Base-by-base conservation (phyloP, 1,140 invertebrate species). In the Zaprionus kolodkinae region DNA sequence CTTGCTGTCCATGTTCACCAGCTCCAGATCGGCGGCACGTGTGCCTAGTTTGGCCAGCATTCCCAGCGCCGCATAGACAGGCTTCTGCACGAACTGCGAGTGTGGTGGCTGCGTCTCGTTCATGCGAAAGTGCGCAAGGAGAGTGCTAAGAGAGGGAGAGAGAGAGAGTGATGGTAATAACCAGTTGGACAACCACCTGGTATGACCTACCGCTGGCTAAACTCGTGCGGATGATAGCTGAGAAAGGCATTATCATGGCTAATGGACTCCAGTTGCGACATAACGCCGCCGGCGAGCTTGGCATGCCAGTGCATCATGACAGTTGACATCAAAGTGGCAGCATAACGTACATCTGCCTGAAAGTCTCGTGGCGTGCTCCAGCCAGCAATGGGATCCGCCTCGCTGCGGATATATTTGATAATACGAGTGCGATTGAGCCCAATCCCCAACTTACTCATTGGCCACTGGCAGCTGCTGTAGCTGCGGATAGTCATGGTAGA, bases 171-270 rank as follows among this genome's bases (percentile, higher is more conserved):
- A 33, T 61, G 10, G 12, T 6, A 21, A 35, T 15, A 7, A 15
- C 6, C 9, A 2, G 1, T n/a, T 40, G n/a, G n/a, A n/a, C 6
- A 45, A 45, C 7, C 40, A 2, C 7, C 4, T 9, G 6, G 12
- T 0, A 40, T 11, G 17, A 50, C 72, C 71, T 62, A 78, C 76
- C 93, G 78, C 78, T 94, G 93, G 4, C 79, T 88, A 70, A 94
- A 94, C 73, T 93, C 93, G 56, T 92, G 71, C 0, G 93, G 93
- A 85, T 93, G 89, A 87, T 93, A 93, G 75, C 93, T 94, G 7
- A 94, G 76, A 67, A 94, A 94, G 11, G 85, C 93, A 75, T 94
- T 94, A 77, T 94, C 94, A 77, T 93, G 93, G 65, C 93, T 93
- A 4, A 94, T 83, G 5, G 85, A 93, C 55, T 91, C 92, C 68